A percentile compares a stretch with the other conserved stretches of the same genome.
Conservation (phyloP, 2,797 vertebrate species). For the Leptatherina wallacei region DNA sequence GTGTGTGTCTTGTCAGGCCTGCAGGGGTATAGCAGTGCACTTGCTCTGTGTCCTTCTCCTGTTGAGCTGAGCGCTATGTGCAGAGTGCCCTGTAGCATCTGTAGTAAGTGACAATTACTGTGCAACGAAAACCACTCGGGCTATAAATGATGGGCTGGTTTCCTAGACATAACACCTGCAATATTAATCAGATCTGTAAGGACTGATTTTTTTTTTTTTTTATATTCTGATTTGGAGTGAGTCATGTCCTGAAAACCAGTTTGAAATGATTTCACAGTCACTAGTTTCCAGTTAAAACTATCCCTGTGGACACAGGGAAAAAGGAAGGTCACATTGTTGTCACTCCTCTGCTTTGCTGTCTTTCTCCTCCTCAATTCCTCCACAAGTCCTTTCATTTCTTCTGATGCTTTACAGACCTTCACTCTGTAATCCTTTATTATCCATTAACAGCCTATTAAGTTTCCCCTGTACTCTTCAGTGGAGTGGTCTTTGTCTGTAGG, state of each 20-base stretch:
- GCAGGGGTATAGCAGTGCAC: slow-evolving; percentile 56
- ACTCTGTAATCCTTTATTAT: slow-evolving; percentile 28
- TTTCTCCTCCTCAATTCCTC: background rate
- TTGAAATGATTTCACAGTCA: slow-evolving; percentile 35
- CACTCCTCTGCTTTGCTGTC: slow-evolving; percentile 5
- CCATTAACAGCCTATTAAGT: slow-evolving; percentile 44
- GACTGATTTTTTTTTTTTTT: background rate
- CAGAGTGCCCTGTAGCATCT: slow-evolving; percentile 85
- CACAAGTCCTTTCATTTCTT: background rate
- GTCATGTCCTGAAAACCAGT: slow-evolving; percentile 32
- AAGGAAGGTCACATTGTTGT: slow-evolving; percentile 23
- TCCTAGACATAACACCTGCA: slow-evolving; percentile 9
- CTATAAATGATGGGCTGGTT: slow-evolving; percentile 23
- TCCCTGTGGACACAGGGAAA: slow-evolving; percentile 8
- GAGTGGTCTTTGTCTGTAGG: background rate
- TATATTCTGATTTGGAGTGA: slow-evolving; percentile 30
- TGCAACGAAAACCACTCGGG: slow-evolving; percentile 44
- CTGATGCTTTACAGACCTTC: slow-evolving; percentile 3
- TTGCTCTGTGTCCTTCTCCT: slow-evolving; percentile 74
- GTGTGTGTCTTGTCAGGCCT: slow-evolving; percentile 57
- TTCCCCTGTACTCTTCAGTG: background rate
- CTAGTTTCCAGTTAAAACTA: slow-evolving; percentile 33
- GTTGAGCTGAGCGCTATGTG: slow-evolving; percentile 76
- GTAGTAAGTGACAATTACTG: slow-evolving; percentile 82
- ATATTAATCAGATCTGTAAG: background rate